phyloP scores from a whole-genome alignment of 2,888 invertebrate species.

The Melanophora roralis region DNA sequence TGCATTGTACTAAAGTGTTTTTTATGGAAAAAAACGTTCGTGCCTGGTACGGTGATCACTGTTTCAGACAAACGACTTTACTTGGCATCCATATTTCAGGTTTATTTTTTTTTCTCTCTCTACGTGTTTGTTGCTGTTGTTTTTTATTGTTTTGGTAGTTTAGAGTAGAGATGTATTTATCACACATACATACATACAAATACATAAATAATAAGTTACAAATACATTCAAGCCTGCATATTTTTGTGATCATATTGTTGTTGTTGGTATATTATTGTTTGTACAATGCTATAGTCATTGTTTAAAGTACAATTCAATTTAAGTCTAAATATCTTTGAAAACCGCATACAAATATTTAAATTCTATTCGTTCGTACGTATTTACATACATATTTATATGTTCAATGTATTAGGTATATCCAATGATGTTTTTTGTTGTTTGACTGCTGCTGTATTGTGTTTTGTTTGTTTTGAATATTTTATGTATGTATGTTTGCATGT shows the following conservation, averaged over 20 bases:
- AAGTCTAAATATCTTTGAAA: constrained; percentile 1
- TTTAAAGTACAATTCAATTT: constrained; percentile 52
- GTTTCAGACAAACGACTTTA: constrained; percentile 66
- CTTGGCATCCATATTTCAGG: constrained; percentile 62
- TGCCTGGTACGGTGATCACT: constrained; percentile 75
- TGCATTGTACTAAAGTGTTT: constrained; percentile 15
- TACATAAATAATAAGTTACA: not conserved
- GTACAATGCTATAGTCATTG: constrained; percentile 50
- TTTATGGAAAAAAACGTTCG: constrained; percentile 56
- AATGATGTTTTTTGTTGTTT: not conserved
- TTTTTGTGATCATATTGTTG: constrained; percentile 8
- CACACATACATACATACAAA: not conserved
- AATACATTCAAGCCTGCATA: not conserved
- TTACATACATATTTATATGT: not conserved
- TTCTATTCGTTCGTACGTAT: too few relatives aligned
- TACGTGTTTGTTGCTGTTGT: constrained; percentile 39
- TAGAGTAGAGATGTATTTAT: constrained; percentile 3
- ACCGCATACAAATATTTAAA: not conserved
- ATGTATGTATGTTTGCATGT: too few relatives aligned
- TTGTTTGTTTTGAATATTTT: constrained; percentile 15
- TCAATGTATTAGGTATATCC: not conserved
- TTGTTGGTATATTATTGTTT: constrained; percentile 44
- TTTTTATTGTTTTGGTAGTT: constrained; percentile 33
- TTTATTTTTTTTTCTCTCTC: constrained; percentile 36
- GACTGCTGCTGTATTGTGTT: not conserved